Evolutionary conservation across 37 sponge, comb jelly and placozoan species (phyloP).

Genomic region (Crambe crambe): DNA sequence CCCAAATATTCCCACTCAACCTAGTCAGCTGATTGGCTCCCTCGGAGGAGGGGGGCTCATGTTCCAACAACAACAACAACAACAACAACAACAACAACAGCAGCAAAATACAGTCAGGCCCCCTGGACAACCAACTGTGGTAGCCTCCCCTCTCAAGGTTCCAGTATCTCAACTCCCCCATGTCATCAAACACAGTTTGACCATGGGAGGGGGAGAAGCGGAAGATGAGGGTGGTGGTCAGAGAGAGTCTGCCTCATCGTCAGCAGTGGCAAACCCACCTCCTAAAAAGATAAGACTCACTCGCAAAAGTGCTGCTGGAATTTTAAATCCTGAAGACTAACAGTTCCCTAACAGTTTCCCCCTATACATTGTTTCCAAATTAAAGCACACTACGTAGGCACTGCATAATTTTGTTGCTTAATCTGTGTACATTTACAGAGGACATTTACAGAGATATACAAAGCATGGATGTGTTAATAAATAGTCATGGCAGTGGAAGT

Average conservation of each 20-base stretch:
- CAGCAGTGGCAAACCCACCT: background rate
- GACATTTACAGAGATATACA: too few species aligned
- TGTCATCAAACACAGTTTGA: background rate
- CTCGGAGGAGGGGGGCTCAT: background rate
- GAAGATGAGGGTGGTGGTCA: background rate
- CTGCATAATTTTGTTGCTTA: too few species aligned
- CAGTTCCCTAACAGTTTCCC: too few species aligned
- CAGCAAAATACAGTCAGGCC: background rate
- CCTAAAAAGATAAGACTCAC: slow-evolving; percentile 36
- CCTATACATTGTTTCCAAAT: background rate
- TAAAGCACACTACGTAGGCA: background rate
- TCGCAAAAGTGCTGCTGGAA: slow-evolving; percentile 10
- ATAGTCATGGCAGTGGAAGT: too few species aligned
- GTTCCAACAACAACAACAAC: background rate
- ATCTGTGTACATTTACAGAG: too few species aligned
- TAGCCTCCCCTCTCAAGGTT: slow-evolving; percentile 45
- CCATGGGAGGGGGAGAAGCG: background rate
- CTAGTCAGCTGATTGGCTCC: background rate
- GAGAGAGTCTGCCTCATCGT: background rate
- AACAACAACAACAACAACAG: background rate
- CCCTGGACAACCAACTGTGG: slow-evolving; percentile 31
- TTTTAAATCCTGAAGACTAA: background rate
- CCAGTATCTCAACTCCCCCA: slow-evolving; percentile 21
- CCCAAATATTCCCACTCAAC: background rate
- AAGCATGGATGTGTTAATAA: too few species aligned